A percentile compares a stretch with the other conserved stretches of the same genome.
These are phyloP conservation scores for Pterostichus niger DNA, from an alignment of 2,888 invertebrate species.

Conservation along the genomic window DNA sequence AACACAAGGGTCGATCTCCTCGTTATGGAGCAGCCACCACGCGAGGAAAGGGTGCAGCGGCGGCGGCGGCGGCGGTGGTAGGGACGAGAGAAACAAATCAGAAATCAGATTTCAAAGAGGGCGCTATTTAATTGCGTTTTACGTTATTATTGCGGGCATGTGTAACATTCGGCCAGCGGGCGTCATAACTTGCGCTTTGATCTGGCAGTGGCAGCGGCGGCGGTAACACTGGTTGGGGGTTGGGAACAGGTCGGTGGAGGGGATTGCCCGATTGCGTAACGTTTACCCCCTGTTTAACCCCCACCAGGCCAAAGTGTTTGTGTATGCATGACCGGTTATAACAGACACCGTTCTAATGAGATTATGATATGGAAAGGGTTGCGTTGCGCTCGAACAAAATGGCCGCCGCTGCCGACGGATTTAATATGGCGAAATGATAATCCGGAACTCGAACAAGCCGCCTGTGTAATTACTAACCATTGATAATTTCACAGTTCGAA, in stretches of 20 bases:
- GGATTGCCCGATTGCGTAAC: conserved; percentile 38
- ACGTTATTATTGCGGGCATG: conserved; percentile 71
- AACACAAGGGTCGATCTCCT: conserved; percentile 26
- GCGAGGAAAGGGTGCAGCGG: conserved; percentile 30
- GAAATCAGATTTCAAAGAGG: conserved; percentile 76
- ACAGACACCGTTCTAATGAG: conserved; percentile 77
- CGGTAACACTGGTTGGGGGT: neutral
- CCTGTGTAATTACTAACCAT: conserved; percentile 69
- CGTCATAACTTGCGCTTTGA: conserved; percentile 67
- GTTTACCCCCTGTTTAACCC: conserved; percentile 61
- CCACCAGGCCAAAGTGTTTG: conserved; percentile 61
- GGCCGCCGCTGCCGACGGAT: conserved; percentile 70
- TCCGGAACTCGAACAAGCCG: conserved; percentile 62
- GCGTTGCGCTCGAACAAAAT: conserved; percentile 74
- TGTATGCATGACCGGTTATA: conserved; percentile 75
- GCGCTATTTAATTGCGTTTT: conserved; percentile 74
- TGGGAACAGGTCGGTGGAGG: conserved; percentile 1
- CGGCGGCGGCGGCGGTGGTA: neutral
- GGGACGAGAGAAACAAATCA: conserved; percentile 67
- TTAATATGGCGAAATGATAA: conserved; percentile 72
- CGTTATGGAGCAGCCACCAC: neutral
- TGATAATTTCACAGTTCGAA: conserved; percentile 68
- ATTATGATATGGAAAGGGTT: conserved; percentile 77
- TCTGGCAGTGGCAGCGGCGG: conserved; percentile 10
- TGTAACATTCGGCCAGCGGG: conserved; percentile 70